Evolutionary conservation across 1,140 invertebrate genomes (phyloP), one percentile per base, ranked within the genome.

Genomic region (Mycetomoellerius zeteki): DNA sequence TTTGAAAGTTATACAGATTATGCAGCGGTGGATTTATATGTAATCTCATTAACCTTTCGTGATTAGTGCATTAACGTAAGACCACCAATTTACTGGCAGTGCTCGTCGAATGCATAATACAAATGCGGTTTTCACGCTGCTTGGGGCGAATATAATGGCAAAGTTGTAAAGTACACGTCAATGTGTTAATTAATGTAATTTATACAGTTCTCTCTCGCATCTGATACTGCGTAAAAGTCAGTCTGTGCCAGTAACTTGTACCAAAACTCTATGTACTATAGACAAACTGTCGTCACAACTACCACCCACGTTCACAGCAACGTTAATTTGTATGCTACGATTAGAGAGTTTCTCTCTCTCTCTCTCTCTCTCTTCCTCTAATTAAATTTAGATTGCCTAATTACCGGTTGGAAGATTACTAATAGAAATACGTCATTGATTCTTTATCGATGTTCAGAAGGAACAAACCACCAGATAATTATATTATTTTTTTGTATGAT

Each of bases 301-400:
- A 19, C 21, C 21, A 76, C 60, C 58, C 64, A 52, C 65, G 30
- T 27, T 37, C 24, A 75, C 30, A 37, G 6, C 19, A 12, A 52
- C 24, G 58, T 47, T 87, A 88, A 87, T 87, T 82, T 24, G 43
- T 33, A 43, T 54, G 47, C 43, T 47, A 21, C 24, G 37, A 82
- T 82, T 82, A 58, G 10, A 56, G 12, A 33, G 16, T 33, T 37
- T 7, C 16, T 64, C 16, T 30, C 12, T 24, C 56, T 54, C 27
- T 62, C 60, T 7, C 27, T 64, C 27, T 30, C 12, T 24, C 56
- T 54, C 27, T 8, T 14, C 6, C 8, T 65, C 19, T 85, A 85
- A 77, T 84, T 76, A 85, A 71, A 77, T 54, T 43, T 62, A 86
- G 64, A 86, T 77, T 43, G 65, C n/a, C 37, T 27, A 50, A 87